A percentile compares a stretch with the other conserved stretches of the same genome.
These are phyloP conservation scores for Heliconius cydno DNA, from an alignment of 2,888 invertebrate species.

Conservation along the genomic window DNA sequence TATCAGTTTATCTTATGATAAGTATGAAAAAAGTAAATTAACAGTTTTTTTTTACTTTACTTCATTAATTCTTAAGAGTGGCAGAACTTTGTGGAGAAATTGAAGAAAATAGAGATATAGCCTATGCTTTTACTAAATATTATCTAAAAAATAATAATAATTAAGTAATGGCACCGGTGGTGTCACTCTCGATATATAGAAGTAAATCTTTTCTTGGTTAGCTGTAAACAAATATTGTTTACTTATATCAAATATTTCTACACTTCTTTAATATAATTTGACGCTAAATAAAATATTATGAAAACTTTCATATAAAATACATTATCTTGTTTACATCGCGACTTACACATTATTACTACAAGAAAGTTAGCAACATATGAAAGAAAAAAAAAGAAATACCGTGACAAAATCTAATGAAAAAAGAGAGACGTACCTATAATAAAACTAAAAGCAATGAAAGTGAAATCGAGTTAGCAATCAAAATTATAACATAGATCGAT, in stretches of 20 bases:
- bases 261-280: background rate
- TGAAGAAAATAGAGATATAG: too few relatives aligned
- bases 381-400: constrained; percentile 42
- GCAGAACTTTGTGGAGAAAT: too few relatives aligned
- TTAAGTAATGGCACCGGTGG: too few relatives aligned
- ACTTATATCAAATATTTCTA: background rate
- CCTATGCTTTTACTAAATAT: too few relatives aligned
- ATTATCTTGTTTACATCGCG: constrained; percentile 1
- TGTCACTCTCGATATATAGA: too few relatives aligned
- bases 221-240: background rate
- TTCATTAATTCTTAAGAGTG: too few relatives aligned
- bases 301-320: background rate
- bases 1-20: background rate
- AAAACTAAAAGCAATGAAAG: constrained; percentile 51
- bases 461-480: too few relatives aligned
- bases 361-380: background rate
- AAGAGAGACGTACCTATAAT: constrained; percentile 13
- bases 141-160: too few relatives aligned
- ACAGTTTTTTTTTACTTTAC: too few relatives aligned
- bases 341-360: constrained; percentile 3
- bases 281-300: background rate
- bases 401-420: constrained; percentile 61
- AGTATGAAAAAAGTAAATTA: too few relatives aligned
- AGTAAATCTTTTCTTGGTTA: too few relatives aligned
- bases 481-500: constrained; percentile 78